Evolutionary conservation across 2,888 invertebrate genomes (phyloP).

Genomic region (Lithosia quadra): DNA sequence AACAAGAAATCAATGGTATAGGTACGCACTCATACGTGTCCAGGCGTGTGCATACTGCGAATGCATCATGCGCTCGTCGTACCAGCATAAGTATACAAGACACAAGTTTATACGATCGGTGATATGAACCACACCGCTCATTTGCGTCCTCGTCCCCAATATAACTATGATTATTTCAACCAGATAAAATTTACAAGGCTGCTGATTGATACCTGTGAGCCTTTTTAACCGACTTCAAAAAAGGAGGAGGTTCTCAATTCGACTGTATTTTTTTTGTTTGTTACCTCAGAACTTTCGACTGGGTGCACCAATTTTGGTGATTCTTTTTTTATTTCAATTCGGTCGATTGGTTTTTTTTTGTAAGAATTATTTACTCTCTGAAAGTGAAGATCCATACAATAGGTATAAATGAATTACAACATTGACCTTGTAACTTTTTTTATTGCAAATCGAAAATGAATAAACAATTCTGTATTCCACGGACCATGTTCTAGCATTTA

Average conservation of each 20-base stretch:
- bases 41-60: constrained; percentile 22
- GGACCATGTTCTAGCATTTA: background rate
- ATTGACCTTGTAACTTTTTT: constrained; percentile 24
- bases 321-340: too few species aligned
- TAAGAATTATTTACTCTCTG: too few species aligned
- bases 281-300: too few species aligned
- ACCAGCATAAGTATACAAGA: constrained; percentile 28
- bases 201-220: constrained; percentile 27
- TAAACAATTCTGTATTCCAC: constrained; percentile 26
- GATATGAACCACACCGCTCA: constrained; percentile 31
- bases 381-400: too few species aligned
- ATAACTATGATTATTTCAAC: constrained; percentile 43
- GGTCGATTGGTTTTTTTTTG: too few species aligned
- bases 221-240: too few species aligned
- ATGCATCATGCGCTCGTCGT: constrained; percentile 44
- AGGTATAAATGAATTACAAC: too few species aligned
- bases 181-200: constrained; percentile 41
- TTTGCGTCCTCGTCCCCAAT: constrained; percentile 49
- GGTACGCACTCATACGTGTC: constrained; percentile 16
- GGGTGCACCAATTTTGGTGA: too few species aligned
- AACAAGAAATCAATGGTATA: background rate
- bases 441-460: constrained; percentile 21
- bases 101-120: constrained; percentile 18
- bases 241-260: too few species aligned
- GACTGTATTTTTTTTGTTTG: too few species aligned